phyloP scores from a whole-genome alignment of 2,797 vertebrate species.

The Oryzias sinensis region DNA sequence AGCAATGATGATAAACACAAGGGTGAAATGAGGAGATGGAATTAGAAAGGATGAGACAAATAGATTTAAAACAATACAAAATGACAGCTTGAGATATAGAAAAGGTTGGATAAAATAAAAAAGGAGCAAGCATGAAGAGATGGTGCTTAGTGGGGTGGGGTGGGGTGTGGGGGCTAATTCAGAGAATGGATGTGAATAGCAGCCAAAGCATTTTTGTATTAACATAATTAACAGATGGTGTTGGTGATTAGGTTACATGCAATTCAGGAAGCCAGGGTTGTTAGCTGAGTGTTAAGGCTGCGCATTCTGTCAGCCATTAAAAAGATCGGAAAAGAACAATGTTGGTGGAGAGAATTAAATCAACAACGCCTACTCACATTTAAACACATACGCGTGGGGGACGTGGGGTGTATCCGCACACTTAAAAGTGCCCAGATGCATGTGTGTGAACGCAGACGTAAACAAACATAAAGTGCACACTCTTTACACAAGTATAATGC shows the following conservation, averaged over 20 bases:
- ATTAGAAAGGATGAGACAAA: conserved; percentile 64
- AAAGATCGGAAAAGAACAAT: conserved; percentile 67
- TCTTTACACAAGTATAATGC: conserved; percentile 45
- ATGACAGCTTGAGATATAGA: conserved; percentile 40
- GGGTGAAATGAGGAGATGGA: conserved; percentile 49
- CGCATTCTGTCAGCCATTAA: conserved; percentile 63
- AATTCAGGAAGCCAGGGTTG: conserved; percentile 74
- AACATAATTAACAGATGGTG: conserved; percentile 83
- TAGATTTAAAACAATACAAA: conserved; percentile 56
- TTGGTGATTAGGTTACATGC: conserved; percentile 79
- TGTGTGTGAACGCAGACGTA: conserved; percentile 17
- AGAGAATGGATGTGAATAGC: conserved; percentile 72
- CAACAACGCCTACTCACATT: conserved; percentile 68
- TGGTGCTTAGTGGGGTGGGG: conserved; percentile 76
- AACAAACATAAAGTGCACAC: conserved; percentile 27
- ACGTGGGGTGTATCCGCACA: conserved; percentile 26
- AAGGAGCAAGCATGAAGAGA: conserved; percentile 54
- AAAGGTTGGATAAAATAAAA: conserved; percentile 59
- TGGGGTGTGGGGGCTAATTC: conserved; percentile 61
- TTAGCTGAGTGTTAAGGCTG: conserved; percentile 74
- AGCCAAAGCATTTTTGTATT: conserved; percentile 77
- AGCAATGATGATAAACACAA: conserved; percentile 42
- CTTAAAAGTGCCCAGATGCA: conserved; percentile 33
- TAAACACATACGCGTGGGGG: conserved; percentile 48
- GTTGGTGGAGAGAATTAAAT: conserved; percentile 68